Evolutionary conservation across 2,113 vertebrate genomes (phyloP).

Genomic region (Delphinus delphis): DNA sequence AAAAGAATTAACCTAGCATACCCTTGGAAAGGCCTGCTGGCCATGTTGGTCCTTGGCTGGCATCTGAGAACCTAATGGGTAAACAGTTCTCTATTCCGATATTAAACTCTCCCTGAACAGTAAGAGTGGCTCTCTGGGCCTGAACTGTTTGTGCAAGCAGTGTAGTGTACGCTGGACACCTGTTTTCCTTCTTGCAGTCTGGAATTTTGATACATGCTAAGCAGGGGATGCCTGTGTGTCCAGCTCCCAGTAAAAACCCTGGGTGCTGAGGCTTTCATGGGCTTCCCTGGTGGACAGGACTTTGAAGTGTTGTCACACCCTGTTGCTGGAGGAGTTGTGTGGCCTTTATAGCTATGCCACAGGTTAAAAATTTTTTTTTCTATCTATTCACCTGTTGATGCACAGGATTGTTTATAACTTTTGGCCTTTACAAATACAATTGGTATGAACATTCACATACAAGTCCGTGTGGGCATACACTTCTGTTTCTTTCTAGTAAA

Average conservation of each 20-base stretch:
- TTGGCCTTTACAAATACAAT: neutral
- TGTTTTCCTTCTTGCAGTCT: neutral
- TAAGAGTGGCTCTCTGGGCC: neutral
- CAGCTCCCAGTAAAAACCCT: neutral
- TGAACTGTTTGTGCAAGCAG: neutral
- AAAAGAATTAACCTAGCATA: too few relatives aligned
- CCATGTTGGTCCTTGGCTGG: neutral
- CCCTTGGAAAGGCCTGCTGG: neutral
- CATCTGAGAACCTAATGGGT: neutral
- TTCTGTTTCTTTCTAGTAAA: neutral
- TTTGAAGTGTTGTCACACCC: neutral
- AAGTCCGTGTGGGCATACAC: neutral
- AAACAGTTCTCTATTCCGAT: neutral
- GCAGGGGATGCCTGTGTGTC: neutral
- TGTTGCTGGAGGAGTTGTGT: neutral
- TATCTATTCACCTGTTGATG: neutral
- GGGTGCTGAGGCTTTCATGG: neutral
- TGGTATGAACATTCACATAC: neutral
- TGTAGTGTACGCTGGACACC: fast-evolving
- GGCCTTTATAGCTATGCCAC: neutral
- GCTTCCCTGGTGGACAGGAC: neutral
- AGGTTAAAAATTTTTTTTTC: neutral
- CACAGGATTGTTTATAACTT: neutral
- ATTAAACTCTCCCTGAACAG: neutral
- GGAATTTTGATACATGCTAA: neutral